Evolutionary conservation across 2,888 invertebrate genomes (phyloP).

Genomic region (Hypselothyrea guttata): DNA sequence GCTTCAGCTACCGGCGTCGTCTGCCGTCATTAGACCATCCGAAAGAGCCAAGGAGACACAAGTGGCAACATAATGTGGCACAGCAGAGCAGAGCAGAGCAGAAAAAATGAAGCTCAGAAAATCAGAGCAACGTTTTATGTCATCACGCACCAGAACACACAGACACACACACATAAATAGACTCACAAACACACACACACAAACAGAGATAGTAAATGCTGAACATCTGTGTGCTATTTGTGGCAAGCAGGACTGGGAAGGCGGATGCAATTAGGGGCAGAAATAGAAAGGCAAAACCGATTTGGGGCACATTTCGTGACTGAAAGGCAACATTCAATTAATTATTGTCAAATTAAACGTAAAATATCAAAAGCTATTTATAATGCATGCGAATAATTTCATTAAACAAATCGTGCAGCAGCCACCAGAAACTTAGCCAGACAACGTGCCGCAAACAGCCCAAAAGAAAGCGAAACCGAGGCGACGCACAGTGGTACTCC

Average conservation of each 20-base stretch:
- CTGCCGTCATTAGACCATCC: neutral
- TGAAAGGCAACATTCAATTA: conserved; percentile 47
- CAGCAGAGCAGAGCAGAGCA: neutral
- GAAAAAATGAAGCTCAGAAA: conserved; percentile 28
- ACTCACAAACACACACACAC: neutral
- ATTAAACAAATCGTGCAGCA: conserved; percentile 46
- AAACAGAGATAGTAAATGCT: neutral
- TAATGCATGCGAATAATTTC: conserved; percentile 45
- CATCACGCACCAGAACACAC: conserved; percentile 25
- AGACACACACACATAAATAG: neutral
- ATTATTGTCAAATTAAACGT: conserved; percentile 69
- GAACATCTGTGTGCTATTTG: conserved; percentile 4
- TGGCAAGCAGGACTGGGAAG: neutral
- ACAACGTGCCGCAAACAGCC: too few relatives aligned
- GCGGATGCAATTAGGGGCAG: conserved; percentile 27
- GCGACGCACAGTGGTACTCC: too few relatives aligned
- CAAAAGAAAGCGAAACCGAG: neutral
- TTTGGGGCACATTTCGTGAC: conserved; percentile 27
- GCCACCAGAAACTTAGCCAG: too few relatives aligned
- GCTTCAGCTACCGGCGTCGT: conserved; percentile 1
- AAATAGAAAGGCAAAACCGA: conserved; percentile 24
- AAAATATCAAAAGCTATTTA: conserved; percentile 60
- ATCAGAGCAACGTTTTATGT: conserved; percentile 28
- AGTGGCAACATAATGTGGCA: too few relatives aligned
- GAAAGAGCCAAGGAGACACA: too few relatives aligned